Percentiles rank a stretch among this genome's conserved stretches.
phyloP scores from a whole-genome alignment of 2,113 vertebrate species.

The Larimichthys crocea region DNA sequence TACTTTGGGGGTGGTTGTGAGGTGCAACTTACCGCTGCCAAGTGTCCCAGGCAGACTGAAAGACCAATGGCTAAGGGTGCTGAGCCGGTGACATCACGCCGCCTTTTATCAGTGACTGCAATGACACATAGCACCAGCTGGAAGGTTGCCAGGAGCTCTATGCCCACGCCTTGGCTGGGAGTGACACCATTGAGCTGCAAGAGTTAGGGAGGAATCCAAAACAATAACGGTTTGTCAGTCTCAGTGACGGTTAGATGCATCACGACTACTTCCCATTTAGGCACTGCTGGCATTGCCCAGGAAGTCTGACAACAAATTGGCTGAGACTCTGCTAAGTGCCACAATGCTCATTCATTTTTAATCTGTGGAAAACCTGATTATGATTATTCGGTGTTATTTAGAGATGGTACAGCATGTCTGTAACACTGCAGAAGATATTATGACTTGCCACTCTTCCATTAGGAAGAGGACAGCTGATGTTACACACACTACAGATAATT shows the following conservation, averaged over 20 bases:
- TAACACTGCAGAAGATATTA: conserved; percentile 17
- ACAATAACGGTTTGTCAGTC: conserved; percentile 59
- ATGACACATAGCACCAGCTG: conserved; percentile 97
- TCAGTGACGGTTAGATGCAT: conserved; percentile 27
- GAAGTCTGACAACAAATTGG: conserved; percentile 37
- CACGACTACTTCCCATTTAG: conserved; percentile 28
- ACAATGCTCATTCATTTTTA: conserved; percentile 14
- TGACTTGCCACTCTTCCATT: not conserved
- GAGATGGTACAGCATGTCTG: no score
- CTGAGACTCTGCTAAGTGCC: conserved; percentile 4
- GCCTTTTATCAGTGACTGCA: conserved; percentile 93
- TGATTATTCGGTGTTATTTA: conserved; percentile 11
- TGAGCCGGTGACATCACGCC: conserved; percentile 91
- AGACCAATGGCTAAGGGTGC: conserved; percentile 94
- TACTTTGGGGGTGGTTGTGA: not conserved
- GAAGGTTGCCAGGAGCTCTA: conserved; percentile 95
- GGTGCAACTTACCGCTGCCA: conserved; percentile 90
- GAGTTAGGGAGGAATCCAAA: conserved; percentile 30
- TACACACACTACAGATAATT: not conserved
- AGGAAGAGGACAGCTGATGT: conserved; percentile 14
- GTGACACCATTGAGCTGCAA: conserved; percentile 82
- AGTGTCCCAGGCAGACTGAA: conserved; percentile 93
- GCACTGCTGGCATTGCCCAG: conserved; percentile 19
- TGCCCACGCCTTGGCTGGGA: conserved; percentile 91
- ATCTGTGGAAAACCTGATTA: conserved; percentile 14